Evolutionary conservation across 2,888 invertebrate genomes (phyloP), one percentile per base, ranked within the genome.

Genomic region (Plagodis dolabraria): DNA sequence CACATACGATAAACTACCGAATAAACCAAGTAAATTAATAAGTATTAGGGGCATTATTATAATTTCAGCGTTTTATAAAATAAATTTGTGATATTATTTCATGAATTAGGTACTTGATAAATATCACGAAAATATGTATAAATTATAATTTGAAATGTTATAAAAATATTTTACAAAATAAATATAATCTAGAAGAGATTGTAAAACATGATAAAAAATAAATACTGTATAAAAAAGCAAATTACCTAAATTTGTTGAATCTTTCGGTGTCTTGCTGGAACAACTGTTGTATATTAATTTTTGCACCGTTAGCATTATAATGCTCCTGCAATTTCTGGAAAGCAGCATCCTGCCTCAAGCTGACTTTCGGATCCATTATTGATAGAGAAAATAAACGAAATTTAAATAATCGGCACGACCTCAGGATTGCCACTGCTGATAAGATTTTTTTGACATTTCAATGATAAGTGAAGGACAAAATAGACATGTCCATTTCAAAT

Each of bases 181-280:
- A 11, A 8, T 40, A 9, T 8, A n/a, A 11, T 8, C 8, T 10
- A 7, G 10, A 43, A 50, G 43, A 35, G 11, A 35, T 5, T 10
- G 34, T 5, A 38, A 7, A 22, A 46, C 38, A n/a, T 22, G 8
- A 42, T 53, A 49, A 43, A 71, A 53, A 49, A 36, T 61, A 60
- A 58, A 42, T 44, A 47, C 46, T 53, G 57, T 60, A 46, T n/a
- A 46, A 45, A 64, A 67, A 67, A 64, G 6, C 7, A 11, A 46
- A 43, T 63, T 92, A 98, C 99, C 97, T 98, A 93, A 95, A 98
- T 86, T 97, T 98, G 52, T 96, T 93, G 81, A 99, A 99, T 62
- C 99, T 95, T 36, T 95, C 91, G 0, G 96, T 89, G 86, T 99
- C 97, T 71, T 95, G 92, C 67, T 95, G 93, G 82, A 99, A 99